Evolutionary conservation across 2,888 invertebrate species (phyloP), one percentile per base, ranked within the genome.

Genomic region (Aphidius colemani): DNA sequence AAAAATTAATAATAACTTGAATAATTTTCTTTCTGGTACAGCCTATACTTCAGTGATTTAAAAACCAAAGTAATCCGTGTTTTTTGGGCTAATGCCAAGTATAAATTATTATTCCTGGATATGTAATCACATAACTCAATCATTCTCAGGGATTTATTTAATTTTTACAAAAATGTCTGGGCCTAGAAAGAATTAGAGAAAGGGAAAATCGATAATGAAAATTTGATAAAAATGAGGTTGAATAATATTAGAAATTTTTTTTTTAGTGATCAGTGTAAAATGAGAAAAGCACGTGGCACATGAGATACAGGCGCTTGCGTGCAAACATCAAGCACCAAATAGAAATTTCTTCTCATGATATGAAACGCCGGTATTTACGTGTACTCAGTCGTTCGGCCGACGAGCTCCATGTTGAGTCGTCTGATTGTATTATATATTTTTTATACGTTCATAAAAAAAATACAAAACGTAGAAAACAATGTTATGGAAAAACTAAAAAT

Each of bases 231-330:
- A 48, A 59, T 30, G n/a, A 39, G 57, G 46, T 57, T 39, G 39
- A 57, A 44, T 39, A 56, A 43, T n/a, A 44, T 39, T 55, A 65
- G 67, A 67, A 30, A 3, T 30, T 5, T 30, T 30, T 30, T 30
- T 30, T 30, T 30, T 30, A 30, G 30, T 30, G 5, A 30, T 30
- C 30, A 30, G 3, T 30, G 30, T 30, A 30, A 30, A 30, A 30
- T 30, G 30, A 30, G 30, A 30, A 30, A 30, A 30, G 68, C 70
- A 70, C 71, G 71, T 70, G 71, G 70, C 63, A 41, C 40, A 51
- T 39, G 53, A 57, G 72, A 73, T 73, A 70, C 69, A 70, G 72
- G 81, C 81, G 81, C 81, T 77, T 80, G 80, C 80, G 81, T 80
- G 77, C 71, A 70, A 56, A 71, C 72, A 70, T 65, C 66, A 61